Evolutionary conservation across 2,113 vertebrate species (phyloP).

Genomic region (Solenodon paradoxus): DNA sequence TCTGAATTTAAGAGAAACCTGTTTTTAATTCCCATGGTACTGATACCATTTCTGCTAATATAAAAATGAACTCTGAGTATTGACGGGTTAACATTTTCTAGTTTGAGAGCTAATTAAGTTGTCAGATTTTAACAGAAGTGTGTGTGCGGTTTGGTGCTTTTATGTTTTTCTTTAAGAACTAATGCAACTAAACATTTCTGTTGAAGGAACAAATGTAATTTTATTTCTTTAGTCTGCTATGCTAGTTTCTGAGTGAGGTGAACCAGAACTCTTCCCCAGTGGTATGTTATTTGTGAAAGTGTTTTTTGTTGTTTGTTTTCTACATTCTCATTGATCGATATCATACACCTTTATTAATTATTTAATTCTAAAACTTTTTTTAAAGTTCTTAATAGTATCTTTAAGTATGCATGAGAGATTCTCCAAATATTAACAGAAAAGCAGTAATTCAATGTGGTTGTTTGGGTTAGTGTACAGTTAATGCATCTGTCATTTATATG

Average conservation of each 20-base stretch:
- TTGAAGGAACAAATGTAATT: background rate
- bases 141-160: background rate
- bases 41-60: background rate
- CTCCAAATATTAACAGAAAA: background rate
- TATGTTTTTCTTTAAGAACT: conserved; percentile 3
- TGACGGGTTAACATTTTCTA: background rate
- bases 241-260: background rate
- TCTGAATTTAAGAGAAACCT: background rate
- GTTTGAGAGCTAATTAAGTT: background rate
- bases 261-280: background rate
- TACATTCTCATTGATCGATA: background rate
- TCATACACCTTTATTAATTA: background rate
- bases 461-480: background rate
- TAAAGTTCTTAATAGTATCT: background rate
- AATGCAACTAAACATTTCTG: background rate
- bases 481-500: background rate
- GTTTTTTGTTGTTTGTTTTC: conserved; percentile 5
- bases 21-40: background rate
- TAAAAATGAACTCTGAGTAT: background rate
- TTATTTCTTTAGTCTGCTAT: background rate
- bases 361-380: background rate
- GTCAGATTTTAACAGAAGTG: background rate
- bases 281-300: background rate
- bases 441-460: too few relatives aligned
- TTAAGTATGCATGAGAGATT: background rate